Evolutionary conservation across 1,140 invertebrate genomes (phyloP).

Genomic region (Branchinecta lynchi): DNA sequence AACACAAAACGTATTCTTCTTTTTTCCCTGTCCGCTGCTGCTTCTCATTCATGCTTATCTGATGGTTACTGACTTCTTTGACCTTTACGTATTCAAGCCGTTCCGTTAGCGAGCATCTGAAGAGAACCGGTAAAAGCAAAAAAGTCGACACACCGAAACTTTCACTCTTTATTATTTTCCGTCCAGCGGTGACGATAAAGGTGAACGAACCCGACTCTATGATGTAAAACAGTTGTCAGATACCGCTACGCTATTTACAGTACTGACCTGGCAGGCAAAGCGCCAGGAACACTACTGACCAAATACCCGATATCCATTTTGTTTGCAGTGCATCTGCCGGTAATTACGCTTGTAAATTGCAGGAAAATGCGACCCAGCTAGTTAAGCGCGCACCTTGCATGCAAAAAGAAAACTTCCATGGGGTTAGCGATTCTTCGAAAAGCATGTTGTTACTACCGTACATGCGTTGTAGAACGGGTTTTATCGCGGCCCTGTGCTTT

Average conservation of each 20-base stretch:
- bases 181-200: neutral
- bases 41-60: too few relatives aligned
- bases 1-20: too few relatives aligned
- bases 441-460: too few relatives aligned
- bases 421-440: too few relatives aligned
- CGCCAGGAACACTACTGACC: conserved; percentile 5
- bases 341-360: neutral
- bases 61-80: too few relatives aligned
- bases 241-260: neutral
- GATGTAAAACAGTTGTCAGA: neutral
- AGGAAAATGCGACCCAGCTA: neutral
- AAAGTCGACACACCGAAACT: neutral
- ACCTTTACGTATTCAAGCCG: too few relatives aligned
- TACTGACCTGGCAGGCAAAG: neutral
- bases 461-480: too few relatives aligned
- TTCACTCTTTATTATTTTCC: neutral
- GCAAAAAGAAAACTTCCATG: too few relatives aligned
- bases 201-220: neutral
- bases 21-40: too few relatives aligned
- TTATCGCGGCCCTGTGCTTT: too few relatives aligned
- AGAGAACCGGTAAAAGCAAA: neutral
- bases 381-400: too few relatives aligned
- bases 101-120: too few relatives aligned
- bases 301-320: conserved; percentile 1
- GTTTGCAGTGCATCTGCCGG: neutral